Evolutionary conservation across 1,140 invertebrate genomes (phyloP), one percentile per base, ranked within the genome.

Genomic region (Arion vulgaris): DNA sequence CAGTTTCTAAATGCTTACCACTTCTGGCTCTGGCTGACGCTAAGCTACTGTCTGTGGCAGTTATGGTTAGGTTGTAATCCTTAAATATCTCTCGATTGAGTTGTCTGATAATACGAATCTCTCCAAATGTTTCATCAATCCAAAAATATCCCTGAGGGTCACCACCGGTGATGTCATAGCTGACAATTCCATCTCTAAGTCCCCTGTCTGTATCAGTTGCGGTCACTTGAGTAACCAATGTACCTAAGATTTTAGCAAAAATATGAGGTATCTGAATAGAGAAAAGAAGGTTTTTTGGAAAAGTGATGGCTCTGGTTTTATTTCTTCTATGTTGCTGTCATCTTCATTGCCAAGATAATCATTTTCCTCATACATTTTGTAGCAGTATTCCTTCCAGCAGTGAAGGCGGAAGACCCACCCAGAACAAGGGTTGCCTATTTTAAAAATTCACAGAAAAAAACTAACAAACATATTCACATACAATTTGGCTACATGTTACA

Each of bases 131-230:
- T 15, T 79, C 71, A 62, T 87, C 82, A 41, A 88, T 85, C n/a
- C 41, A 80, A 81, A 87, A 88, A 36, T 82, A 51, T 0, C 80
- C 82, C 13, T 75, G 57, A 1, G 71, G 38, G 71, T 88, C 85
- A 36, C 87, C 87, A 28, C 57, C 36, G 39, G 78, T 77, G 26
- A 88, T 83, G 38, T 39, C 81, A 77, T 84, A 88, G 23, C 83
- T 72, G n/a, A 87, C 41, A 26, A 69, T 79, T 15, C 86, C 85
- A 71, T 88, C 83, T 7, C 71, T 84, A 7, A 62, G 77, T 5
- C 87, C 87, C 0, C n/a, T 69, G 76, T 88, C 87, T 45, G n/a
- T 51, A 66, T 88, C 87, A 39, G 75, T 85, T 19, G 86, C 86
- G 26, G 84, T 83, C 41, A 88, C 85, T 1, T 69, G 76, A 1